A percentile compares a stretch with the other conserved stretches of the same genome.
Evolutionary conservation across 2,888 invertebrate species (phyloP).

Genomic region (Sinelater perroti): DNA sequence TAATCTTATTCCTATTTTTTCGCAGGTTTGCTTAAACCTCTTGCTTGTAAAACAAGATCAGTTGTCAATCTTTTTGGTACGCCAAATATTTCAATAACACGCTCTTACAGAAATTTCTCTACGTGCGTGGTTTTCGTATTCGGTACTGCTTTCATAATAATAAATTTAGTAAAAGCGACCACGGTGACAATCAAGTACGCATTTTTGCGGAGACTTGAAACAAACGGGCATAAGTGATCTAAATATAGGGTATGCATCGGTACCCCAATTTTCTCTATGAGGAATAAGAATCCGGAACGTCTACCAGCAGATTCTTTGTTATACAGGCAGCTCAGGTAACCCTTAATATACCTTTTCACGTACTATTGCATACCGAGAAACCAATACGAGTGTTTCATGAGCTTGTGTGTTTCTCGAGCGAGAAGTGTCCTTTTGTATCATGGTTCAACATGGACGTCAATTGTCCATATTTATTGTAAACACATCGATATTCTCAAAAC

Average conservation of each 20-base stretch:
- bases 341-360: slow-evolving; percentile 46
- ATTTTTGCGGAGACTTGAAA: slow-evolving; percentile 39
- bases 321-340: slow-evolving; percentile 50
- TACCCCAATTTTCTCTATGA: slow-evolving; percentile 38
- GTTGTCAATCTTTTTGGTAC: slow-evolving; percentile 8
- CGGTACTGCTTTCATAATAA: slow-evolving; percentile 21
- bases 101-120: not conserved
- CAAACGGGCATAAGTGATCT: slow-evolving; percentile 47
- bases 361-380: slow-evolving; percentile 45
- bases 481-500: too few relatives aligned
- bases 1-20: not conserved
- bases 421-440: too few relatives aligned
- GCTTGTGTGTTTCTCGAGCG: too few relatives aligned
- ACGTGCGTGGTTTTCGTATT: not conserved
- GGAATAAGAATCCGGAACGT: too few relatives aligned
- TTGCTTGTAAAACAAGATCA: not conserved
- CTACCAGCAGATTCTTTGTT: slow-evolving; percentile 47
- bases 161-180: slow-evolving; percentile 52
- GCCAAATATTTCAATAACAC: slow-evolving; percentile 13
- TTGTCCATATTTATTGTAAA: too few relatives aligned
- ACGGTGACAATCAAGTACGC: slow-evolving; percentile 47
- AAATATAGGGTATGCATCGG: slow-evolving; percentile 48
- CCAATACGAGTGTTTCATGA: slow-evolving; percentile 41
- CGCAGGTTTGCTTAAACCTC: slow-evolving; percentile 5
- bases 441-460: too few relatives aligned